Percentiles rank a stretch among this genome's conserved stretches.
These are phyloP conservation scores for Aspidiotus rigidus DNA, from an alignment of 2,888 invertebrate species.

Conservation along the genomic window DNA sequence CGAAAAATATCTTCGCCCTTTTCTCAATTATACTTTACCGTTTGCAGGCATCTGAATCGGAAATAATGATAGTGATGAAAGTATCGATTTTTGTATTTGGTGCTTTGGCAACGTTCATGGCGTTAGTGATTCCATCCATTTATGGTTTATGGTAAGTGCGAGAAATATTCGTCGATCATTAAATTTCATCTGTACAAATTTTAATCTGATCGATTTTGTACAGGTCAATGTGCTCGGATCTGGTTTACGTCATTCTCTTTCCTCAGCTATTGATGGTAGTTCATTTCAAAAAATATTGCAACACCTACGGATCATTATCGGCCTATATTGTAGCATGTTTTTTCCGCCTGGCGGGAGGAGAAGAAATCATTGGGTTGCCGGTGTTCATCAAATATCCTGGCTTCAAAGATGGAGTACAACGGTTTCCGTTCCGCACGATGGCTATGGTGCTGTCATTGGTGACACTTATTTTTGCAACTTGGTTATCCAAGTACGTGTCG, in stretches of 20 bases:
- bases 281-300: constrained; percentile 85
- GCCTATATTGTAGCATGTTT: constrained; percentile 77
- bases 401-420: constrained; percentile 62
- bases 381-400: constrained; percentile 81
- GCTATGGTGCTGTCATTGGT: constrained; percentile 82
- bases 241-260: constrained; percentile 97
- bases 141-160: constrained; percentile 99
- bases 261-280: constrained; percentile 97
- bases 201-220: neutral
- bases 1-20: too few species aligned
- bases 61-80: constrained; percentile 95
- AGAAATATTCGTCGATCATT: constrained; percentile 93
- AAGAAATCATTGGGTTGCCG: constrained; percentile 69
- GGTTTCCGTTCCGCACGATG: constrained; percentile 93
- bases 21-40: neutral
- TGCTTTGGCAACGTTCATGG: constrained; percentile 86
- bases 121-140: constrained; percentile 91
- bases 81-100: constrained; percentile 85
- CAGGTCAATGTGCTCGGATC: constrained; percentile 95
- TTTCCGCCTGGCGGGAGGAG: constrained; percentile 78
- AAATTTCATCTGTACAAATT: constrained; percentile 85
- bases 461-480: constrained; percentile 70
- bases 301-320: constrained; percentile 91
- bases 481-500: constrained; percentile 58
- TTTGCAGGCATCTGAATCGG: constrained; percentile 83